Base-by-base conservation (phyloP, 1,140 invertebrate genomes). In the Drosophila nebulosa region DNA sequence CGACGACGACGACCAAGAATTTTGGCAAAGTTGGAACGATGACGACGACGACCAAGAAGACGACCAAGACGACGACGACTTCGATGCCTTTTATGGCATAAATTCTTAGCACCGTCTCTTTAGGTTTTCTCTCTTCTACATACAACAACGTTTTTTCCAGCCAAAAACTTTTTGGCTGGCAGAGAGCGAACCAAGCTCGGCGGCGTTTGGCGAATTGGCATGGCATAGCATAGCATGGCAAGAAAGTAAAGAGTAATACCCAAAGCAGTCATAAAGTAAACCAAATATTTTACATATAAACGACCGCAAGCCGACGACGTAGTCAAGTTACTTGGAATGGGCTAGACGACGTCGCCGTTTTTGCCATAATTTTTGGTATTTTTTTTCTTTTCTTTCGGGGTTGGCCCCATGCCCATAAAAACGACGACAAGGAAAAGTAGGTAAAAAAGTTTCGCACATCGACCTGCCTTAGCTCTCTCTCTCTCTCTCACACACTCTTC, bases 211-310 rank as follows among this genome's bases (percentile, higher is more conserved):
- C 46, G 77, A 86, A 85, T 85, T 85, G 80, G 81, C 81, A 86
- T 65, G 56, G 81, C 74, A 78, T 85, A 77, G 80, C 81, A 85
- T 62, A 80, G 81, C 81, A 86, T 65, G 56, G 81, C 78, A 80
- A 75, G 78, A 86, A 86, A 83, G 83, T 88, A 83, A 88, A 79
- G 78, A 88, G 83, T 88, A 88, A 88, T 83, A 83, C 83, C 83
- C 83, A 88, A 65, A 88, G 83, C 83, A 88, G 83, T 81, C 83
- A 79, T 88, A 88, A 88, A 88, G 74, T 83, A 88, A 88, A 78
- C 81, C 78, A 86, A 86, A 86, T 86, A 86, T 88, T 86, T 86
- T 86, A 86, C 81, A 88, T 86, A 88, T 86, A 86, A 86, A 88
- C 83, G 81, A 86, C 81, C 81, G 70, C 81, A 85, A 85, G 74